A percentile compares a stretch with the other conserved stretches of the same genome.
phyloP scores from a whole-genome alignment of 2,797 vertebrate genomes.

The Brotogeris chrysoptera region DNA sequence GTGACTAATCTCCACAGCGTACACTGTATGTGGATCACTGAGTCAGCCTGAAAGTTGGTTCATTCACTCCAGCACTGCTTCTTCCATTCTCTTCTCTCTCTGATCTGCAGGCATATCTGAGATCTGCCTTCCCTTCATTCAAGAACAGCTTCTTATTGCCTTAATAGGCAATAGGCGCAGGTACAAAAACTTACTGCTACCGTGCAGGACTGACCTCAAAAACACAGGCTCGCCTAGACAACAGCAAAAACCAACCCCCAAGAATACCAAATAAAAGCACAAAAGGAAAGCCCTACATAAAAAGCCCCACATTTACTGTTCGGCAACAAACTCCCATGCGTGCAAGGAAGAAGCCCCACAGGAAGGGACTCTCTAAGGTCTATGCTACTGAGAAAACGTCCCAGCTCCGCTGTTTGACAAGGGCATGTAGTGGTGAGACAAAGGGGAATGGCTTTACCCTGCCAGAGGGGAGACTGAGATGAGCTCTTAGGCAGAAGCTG shows the following conservation, averaged over 20 bases:
- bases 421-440: not conserved
- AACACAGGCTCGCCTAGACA: not conserved
- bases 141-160: not conserved
- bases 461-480: not conserved
- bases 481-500: not conserved
- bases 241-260: not conserved
- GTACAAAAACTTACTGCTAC: not conserved
- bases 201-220: not conserved
- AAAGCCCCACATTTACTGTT: not conserved
- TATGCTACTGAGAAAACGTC: not conserved
- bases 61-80: constrained; percentile 71
- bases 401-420: not conserved
- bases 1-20: constrained; percentile 72
- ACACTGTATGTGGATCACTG: constrained; percentile 32
- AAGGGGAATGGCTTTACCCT: not conserved
- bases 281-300: not conserved
- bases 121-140: not conserved
- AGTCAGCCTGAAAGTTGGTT: constrained; percentile 66
- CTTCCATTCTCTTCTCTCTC: constrained; percentile 20
- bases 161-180: constrained; percentile 4
- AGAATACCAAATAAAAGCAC: not conserved
- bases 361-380: not conserved
- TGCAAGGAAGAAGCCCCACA: not conserved
- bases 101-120: not conserved
- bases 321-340: not conserved